phyloP scores from a whole-genome alignment of 1,140 invertebrate species.

The Hycleus phaleratus region DNA sequence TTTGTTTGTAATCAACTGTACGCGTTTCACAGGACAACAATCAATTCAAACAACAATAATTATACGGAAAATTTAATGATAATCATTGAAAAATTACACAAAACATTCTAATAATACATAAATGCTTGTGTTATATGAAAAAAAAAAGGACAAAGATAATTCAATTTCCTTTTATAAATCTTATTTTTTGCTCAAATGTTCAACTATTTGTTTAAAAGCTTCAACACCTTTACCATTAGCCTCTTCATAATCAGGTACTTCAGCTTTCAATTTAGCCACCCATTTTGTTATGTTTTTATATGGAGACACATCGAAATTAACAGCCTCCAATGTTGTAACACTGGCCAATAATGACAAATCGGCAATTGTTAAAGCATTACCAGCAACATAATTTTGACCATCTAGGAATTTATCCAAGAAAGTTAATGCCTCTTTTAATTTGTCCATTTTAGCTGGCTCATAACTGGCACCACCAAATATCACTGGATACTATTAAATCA shows the following conservation, averaged over 20 bases:
- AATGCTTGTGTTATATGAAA: too few relatives aligned
- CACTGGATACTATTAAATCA: slow-evolving; percentile 56
- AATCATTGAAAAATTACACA: too few relatives aligned
- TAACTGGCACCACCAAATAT: slow-evolving; percentile 55
- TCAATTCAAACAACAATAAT: too few relatives aligned
- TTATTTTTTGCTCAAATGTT: slow-evolving; percentile 33
- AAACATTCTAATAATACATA: too few relatives aligned
- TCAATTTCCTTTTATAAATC: too few relatives aligned
- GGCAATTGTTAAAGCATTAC: slow-evolving; percentile 63
- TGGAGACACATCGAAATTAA: slow-evolving; percentile 56
- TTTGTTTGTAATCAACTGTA: too few relatives aligned
- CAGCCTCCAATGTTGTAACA: slow-evolving; percentile 58
- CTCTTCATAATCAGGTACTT: slow-evolving; percentile 63
- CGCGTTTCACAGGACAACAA: too few relatives aligned
- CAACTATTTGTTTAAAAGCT: slow-evolving; percentile 38
- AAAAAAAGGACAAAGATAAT: too few relatives aligned
- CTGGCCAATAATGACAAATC: slow-evolving; percentile 55
- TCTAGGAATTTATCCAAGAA: slow-evolving; percentile 63
- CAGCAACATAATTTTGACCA: slow-evolving; percentile 55
- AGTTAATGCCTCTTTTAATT: slow-evolving; percentile 53
- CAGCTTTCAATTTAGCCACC: slow-evolving; percentile 59
- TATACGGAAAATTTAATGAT: too few relatives aligned
- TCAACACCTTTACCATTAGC: slow-evolving; percentile 51
- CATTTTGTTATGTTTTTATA: slow-evolving; percentile 63
- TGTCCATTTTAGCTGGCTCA: slow-evolving; percentile 56